Evolutionary conservation across 2,888 invertebrate species (phyloP), one percentile per base, ranked within the genome.

Genomic region (Plebejus melissa): DNA sequence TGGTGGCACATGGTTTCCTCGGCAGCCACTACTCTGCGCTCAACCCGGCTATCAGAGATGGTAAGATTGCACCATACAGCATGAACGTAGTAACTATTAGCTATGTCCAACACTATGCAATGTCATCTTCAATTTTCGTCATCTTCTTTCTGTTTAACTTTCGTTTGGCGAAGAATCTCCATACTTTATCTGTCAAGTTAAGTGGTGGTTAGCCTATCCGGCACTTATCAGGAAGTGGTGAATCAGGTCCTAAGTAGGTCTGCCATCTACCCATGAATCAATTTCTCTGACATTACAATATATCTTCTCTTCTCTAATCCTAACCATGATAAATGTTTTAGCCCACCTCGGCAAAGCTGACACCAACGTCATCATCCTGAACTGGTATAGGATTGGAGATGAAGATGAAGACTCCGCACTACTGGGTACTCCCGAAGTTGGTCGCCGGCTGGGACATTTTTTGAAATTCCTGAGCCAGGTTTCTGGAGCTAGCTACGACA

Each of bases 371-470:
- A 90, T 94, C 50, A 81, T 88, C 3, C 58, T 93, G 69, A 90
- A 93, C 79, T 94, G 93, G 92, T 84, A 88, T 36, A 82, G 87
- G 4, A 82, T 90, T 0, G 87, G 89, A 0, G 1, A 78, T 0
- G 79, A 82, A 0, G 84, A 83, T 65, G 91, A 93, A 77, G 80
- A 83, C 1, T 83, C 88, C 1, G 89, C 94, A 57, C 85, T 82
- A 3, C 69, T 75, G 36, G 88, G 89, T 38, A 85, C 92, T 1
- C 88, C 93, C 16, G 87, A 80, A 0, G 86, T 91, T 0, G 93
- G 93, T 0, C 85, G 85, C 57, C 90, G 87, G 1, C 79, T 93
- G 0, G 94, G 93, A 16, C 84, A 86, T 76, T 92, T 94, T 81
- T 77, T 94, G 1, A 79, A 80, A 7, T 92, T 90, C 80, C 77